Percentiles rank a stretch among this genome's conserved stretches.
Conservation (phyloP, 2,888 invertebrate species). For the Choreutis nemorana region DNA sequence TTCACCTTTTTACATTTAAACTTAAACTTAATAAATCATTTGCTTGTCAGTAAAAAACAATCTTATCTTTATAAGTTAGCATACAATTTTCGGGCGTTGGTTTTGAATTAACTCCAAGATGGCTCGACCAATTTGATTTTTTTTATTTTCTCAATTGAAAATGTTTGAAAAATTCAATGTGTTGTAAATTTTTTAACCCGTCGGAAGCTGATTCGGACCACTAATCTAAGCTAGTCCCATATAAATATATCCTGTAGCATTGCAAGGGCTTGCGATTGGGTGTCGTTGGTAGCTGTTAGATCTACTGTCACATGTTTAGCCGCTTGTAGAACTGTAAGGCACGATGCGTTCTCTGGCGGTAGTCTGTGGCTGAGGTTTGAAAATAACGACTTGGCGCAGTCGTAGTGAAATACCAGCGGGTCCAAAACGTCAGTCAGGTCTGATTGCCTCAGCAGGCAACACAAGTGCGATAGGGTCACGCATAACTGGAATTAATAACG, state of each 20-base stretch:
- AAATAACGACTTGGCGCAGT: slow-evolving; percentile 40
- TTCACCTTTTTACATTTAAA: no score
- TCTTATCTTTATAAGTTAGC: no score
- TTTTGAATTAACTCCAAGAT: no score
- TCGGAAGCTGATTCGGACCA: no score
- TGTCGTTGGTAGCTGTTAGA: slow-evolving; percentile 29
- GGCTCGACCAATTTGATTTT: no score
- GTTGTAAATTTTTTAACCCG: no score
- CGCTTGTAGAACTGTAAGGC: slow-evolving; percentile 46
- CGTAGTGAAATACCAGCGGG: slow-evolving; percentile 52
- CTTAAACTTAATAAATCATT: no score
- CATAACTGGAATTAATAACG: slow-evolving; percentile 67
- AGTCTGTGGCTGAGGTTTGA: slow-evolving; percentile 42
- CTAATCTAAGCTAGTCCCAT: no score
- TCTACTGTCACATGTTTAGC: slow-evolving; percentile 57
- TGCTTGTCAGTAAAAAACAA: no score
- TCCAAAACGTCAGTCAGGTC: slow-evolving; percentile 67
- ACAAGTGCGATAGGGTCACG: slow-evolving; percentile 75
- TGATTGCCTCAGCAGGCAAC: slow-evolving; percentile 61
- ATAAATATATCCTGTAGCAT: slow-evolving; percentile 58
- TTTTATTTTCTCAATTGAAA: no score
- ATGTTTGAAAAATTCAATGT: no score
- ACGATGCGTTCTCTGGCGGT: slow-evolving; percentile 49
- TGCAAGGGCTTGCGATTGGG: slow-evolving; percentile 37
- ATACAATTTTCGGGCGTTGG: no score